Conservation (phyloP, 2,888 invertebrate genomes). For the Orgyia antiqua region DNA sequence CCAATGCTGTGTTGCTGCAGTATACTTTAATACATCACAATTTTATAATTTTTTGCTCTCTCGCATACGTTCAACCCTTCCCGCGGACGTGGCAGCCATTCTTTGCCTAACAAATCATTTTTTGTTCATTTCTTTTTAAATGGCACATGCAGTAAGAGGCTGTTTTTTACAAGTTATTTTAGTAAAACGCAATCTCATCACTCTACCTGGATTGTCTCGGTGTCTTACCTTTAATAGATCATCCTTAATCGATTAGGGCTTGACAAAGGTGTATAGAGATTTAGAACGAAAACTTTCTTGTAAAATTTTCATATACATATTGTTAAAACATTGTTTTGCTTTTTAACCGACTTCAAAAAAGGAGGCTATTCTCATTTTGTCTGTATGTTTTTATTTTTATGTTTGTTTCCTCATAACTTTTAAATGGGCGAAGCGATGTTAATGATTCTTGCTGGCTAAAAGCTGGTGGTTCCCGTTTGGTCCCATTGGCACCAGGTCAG, state of each 20-base stretch:
- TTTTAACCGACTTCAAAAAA: no score
- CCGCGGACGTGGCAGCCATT: constrained; percentile 61
- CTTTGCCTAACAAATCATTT: constrained; percentile 65
- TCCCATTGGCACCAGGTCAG: no score
- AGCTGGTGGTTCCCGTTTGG: no score
- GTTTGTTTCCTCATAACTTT: no score
- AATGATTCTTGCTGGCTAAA: no score
- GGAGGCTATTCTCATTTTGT: no score
- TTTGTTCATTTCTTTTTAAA: constrained; percentile 70
- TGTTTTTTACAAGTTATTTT: constrained; percentile 54
- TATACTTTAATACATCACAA: constrained; percentile 41
- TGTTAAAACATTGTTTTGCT: no score
- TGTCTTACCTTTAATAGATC: constrained; percentile 64
- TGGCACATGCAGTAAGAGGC: constrained; percentile 73
- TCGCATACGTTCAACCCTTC: constrained; percentile 70
- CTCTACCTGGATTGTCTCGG: constrained; percentile 60
- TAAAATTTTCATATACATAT: constrained; percentile 5
- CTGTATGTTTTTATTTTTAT: no score
- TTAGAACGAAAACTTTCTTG: constrained; percentile 9
- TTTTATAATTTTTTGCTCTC: constrained; percentile 63
- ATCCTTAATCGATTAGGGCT: constrained; percentile 64
- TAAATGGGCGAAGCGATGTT: no score
- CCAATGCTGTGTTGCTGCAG: no score
- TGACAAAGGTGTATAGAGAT: constrained; percentile 28
- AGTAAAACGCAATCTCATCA: constrained; percentile 74